phyloP scores from a whole-genome alignment of 2,797 vertebrate species.

The Eospalax fontanierii region DNA sequence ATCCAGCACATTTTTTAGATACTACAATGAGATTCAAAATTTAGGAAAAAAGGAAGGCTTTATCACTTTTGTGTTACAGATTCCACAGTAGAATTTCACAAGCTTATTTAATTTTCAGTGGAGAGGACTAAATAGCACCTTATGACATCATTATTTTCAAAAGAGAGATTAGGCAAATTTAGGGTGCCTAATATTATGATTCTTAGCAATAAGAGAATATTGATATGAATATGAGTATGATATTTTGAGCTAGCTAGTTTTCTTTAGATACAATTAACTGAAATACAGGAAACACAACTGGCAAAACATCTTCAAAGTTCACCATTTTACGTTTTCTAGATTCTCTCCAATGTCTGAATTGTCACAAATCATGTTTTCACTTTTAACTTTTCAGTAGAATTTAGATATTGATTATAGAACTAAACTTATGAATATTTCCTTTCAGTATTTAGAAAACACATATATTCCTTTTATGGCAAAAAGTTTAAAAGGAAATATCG shows the following conservation, averaged over 20 bases:
- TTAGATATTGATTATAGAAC: background rate
- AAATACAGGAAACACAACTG: background rate
- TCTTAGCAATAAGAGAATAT: background rate
- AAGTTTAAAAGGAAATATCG: conserved; percentile 10
- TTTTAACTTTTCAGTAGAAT: background rate
- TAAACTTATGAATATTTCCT: background rate
- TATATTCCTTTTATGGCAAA: conserved; percentile 17
- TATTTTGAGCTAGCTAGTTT: conserved; percentile 12
- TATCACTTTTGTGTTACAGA: background rate
- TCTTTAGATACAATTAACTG: conserved; percentile 11
- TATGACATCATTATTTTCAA: background rate
- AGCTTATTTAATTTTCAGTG: no score
- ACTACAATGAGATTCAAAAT: background rate
- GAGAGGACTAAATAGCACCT: background rate
- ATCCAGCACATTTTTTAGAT: background rate
- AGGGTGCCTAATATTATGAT: background rate
- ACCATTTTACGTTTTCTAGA: conserved; percentile 11
- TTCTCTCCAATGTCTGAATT: background rate
- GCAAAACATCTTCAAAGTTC: background rate
- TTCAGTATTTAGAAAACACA: background rate
- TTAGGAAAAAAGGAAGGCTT: background rate
- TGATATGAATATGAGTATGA: conserved; percentile 6
- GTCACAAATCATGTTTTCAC: background rate
- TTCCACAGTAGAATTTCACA: background rate
- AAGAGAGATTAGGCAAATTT: background rate